Base-by-base conservation (phyloP, 2,113 vertebrate species). In the Salvator merianae region DNA sequence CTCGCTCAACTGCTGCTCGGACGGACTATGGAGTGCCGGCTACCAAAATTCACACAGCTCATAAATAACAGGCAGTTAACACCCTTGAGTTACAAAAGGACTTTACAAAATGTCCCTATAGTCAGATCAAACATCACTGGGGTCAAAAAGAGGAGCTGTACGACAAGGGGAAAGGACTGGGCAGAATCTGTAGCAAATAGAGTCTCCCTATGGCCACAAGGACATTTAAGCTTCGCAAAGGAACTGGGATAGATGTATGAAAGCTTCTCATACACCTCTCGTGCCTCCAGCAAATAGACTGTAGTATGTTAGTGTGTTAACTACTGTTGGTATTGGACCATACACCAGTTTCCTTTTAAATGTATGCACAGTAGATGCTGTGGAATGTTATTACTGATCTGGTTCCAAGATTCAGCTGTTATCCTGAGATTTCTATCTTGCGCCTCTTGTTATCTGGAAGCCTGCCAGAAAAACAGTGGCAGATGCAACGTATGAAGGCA, bases 401-500 rank as follows among this genome's bases (percentile, higher is more conserved):
- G 14, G n/a, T 85, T 79, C 83, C 83, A 79, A 85, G 77, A 79
- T 73, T 30, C 76, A n/a, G 68, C 36, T 85, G 69, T 85, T 85
- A 73, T 85, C 77, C 68, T 85, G 65, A 85, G 69, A 85, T 85
- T 22, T 47, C n/a, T 65, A 79, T 85, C 69, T 73, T 47, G 30
- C 22, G 34, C 53, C 32, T 72, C 79, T 84, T 72, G 47, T 40
- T 50, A 10, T 72, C 68, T 85, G 76, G 59, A 79, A 73, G 43
- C 14, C 10, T 10, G 68, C 76, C 76, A 73, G 59, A 36, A 69
- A 80, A 79, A 72, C 66, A 71, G n/a, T 18, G 32, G 69, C 69
- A 65, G 77, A 79, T 79, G 69, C 55, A 85, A 47, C 32, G 2
- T 22, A 50, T 28, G 66, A 50, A 72, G 69, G 55, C 59, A 65